Base-by-base conservation (phyloP, 2,797 vertebrate species). In the Triplophysa bombifrons region DNA sequence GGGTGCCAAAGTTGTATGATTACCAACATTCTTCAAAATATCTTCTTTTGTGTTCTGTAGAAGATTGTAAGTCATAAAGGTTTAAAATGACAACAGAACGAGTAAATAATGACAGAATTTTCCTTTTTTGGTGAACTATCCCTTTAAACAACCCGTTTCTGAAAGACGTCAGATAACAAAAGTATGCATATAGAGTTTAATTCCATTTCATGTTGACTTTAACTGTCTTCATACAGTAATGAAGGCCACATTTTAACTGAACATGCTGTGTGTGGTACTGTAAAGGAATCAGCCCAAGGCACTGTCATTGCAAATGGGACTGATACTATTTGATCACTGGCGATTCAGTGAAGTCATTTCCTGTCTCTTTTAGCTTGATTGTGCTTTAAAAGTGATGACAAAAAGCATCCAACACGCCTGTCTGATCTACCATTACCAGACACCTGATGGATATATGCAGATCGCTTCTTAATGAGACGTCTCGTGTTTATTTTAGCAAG, bases 301-400 rank as follows among this genome's bases (percentile, higher is more conserved):
- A 13, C 22, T 34, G 41, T 50, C 53, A 61, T 74, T 38, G 13
- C 73, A 65, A 51, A 74, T 41, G 27, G 48, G 25, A 51, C 27
- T 61, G 56, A n/a, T 51, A 46, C 20, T 71, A 51, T 78, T 71
- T 78, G 76, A 71, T 77, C 66, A 34, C 50, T 3, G 27, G 22
- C 16, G 51, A 16, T 48, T 68, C 38, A 68, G 9, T 50, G 6
- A 48, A 77, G 38, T 70, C 66, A n/a, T 53, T 51, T 38, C 25
- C 46, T n/a, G 9, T 50, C 67, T 78, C n/a, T n/a, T 71, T 77
- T 27, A 27, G 25, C 51, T 56, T 46, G 22, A 76, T 46, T 67
- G 51, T 20, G 22, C 22, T 25, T 58, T 68, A 30, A 68, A 68
- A 68, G 50, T 3, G 53, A 76, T 69, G 22, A 30, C 51, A 14